Percentiles rank a stretch among this genome's conserved stretches.
phyloP scores from a whole-genome alignment of 2,888 invertebrate species.

The Pantelozetes paolii region DNA sequence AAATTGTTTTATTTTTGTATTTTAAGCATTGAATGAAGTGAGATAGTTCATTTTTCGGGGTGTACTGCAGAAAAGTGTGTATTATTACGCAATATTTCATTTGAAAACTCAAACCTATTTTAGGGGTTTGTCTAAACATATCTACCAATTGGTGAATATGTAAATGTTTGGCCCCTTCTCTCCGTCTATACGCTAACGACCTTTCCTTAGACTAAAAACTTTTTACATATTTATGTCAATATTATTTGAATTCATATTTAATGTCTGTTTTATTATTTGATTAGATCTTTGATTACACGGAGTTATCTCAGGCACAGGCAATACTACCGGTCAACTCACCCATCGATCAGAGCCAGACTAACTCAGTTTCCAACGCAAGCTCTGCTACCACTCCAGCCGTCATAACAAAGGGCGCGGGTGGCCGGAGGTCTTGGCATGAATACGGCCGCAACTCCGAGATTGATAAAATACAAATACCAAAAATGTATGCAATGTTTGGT shows the following conservation, averaged over 20 bases:
- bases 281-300: slow-evolving; percentile 89
- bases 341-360: slow-evolving; percentile 42
- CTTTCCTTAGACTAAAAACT: background rate
- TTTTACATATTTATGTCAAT: too few species aligned
- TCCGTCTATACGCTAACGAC: background rate
- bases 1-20: too few species aligned
- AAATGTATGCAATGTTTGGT: slow-evolving; percentile 72
- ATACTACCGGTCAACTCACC: slow-evolving; percentile 47
- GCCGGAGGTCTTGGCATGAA: slow-evolving; percentile 69
- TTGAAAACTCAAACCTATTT: too few species aligned
- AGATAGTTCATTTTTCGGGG: too few species aligned
- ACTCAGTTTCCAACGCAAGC: slow-evolving; percentile 5
- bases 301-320: slow-evolving; percentile 65
- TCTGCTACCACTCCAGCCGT: slow-evolving; percentile 36
- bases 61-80: too few species aligned
- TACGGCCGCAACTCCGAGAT: slow-evolving; percentile 89
- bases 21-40: too few species aligned
- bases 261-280: slow-evolving; percentile 23
- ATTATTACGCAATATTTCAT: too few species aligned
- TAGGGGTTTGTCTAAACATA: background rate
- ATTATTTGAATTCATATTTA: slow-evolving; percentile 25
- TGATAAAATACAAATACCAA: slow-evolving; percentile 95
- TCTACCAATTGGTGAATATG: background rate
- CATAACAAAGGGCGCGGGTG: slow-evolving; percentile 49
- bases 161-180: background rate